Base-by-base conservation (phyloP, 2,888 invertebrate genomes). In the Lacanobia oleracea region DNA sequence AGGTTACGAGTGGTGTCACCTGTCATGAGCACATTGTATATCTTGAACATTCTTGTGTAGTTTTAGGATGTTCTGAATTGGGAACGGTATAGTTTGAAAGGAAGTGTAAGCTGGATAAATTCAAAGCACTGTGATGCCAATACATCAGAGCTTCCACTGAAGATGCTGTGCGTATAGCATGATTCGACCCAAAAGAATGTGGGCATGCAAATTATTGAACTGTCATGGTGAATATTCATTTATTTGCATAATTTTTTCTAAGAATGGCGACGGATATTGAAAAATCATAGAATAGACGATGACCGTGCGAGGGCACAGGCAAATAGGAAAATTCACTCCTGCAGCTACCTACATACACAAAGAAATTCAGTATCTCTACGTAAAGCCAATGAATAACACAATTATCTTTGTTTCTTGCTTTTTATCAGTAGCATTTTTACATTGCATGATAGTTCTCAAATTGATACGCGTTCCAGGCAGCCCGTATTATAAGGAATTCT, bases 351-450 rank as follows among this genome's bases (percentile, higher is more conserved):
- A 37, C 16, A 14, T 48, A 23, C 45, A 57, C 45, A 63, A 77
- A 51, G 37, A 70, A 61, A 57, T 57, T 62, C 7, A 2, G 37
- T 71, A 63, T 48, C 37, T 62, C n/a, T 40, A 63, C n/a, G 10
- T 45, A 40, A 60, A 63, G 45, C 37, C 50, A 51, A 51, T 60
- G 56, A 75, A 68, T 60, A 69, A 56, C 14, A 80, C 27, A 65
- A 76, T 71, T 59, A 76, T 76, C 81, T 65, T 66, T 71, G 57
- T 76, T 70, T 63, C 62, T 45, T 75, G 40, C 0, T 37, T 76
- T 80, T 76, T 76, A 79, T 81, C 77, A 54, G 56, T 57, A 53
- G 70, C 9, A 40, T 62, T 80, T 77, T 75, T 60, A 59, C 57
- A 56, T 69, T 65, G 67, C 53, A 70, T 65, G 69, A 80, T 75